These are phyloP conservation scores for Drosophila lacicola DNA, from an alignment of 2,888 invertebrate species.

Conservation along the genomic window DNA sequence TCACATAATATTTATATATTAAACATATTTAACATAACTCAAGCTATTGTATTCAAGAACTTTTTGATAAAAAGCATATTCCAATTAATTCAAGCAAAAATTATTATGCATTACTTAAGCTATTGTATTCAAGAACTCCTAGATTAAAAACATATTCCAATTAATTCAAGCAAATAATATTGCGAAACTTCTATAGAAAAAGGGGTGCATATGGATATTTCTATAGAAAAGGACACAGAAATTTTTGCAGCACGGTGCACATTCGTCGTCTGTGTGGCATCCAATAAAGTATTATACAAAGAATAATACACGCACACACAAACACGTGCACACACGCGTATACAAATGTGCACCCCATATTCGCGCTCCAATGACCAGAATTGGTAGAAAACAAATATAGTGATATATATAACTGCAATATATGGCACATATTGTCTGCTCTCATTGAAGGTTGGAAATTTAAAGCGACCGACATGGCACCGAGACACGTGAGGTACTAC, in stretches of 20 bases:
- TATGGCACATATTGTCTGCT: conserved; percentile 9
- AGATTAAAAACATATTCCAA: too few relatives aligned
- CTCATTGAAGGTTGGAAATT: conserved; percentile 38
- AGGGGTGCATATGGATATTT: too few relatives aligned
- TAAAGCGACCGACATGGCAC: conserved; percentile 35
- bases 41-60: too few relatives aligned
- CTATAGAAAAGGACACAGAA: not conserved
- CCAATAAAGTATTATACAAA: conserved; percentile 16
- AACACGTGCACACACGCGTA: not conserved
- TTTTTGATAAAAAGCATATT: too few relatives aligned
- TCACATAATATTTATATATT: too few relatives aligned
- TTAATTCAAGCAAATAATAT: too few relatives aligned
- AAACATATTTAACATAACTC: too few relatives aligned
- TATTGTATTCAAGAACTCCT: too few relatives aligned
- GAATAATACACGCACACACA: not conserved
- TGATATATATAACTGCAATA: conserved; percentile 5
- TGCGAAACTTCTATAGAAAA: too few relatives aligned
- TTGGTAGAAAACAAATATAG: conserved; percentile 8
- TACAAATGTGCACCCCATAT: not conserved
- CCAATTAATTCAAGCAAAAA: too few relatives aligned
- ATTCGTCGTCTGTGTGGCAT: conserved; percentile 8
- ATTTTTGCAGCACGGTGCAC: not conserved
- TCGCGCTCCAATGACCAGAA: conserved; percentile 14
- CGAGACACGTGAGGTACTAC: conserved; percentile 55
- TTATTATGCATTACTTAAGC: too few relatives aligned